Evolutionary conservation across 2,113 vertebrate genomes (phyloP).

Genomic region (Indicator maculatus): DNA sequence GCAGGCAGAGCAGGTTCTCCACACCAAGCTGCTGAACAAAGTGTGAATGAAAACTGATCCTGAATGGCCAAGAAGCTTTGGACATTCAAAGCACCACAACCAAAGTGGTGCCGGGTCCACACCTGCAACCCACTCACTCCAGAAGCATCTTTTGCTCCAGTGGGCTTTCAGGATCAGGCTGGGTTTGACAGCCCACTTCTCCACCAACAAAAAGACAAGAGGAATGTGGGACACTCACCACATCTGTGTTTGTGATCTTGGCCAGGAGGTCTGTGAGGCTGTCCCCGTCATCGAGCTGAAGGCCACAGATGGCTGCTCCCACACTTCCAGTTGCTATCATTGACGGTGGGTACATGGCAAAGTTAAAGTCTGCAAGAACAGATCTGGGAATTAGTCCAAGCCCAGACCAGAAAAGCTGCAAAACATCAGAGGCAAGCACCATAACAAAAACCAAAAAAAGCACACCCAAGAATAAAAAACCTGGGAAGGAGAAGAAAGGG

Average conservation of each 20-base stretch:
- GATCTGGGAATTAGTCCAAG: slow-evolving; percentile 68
- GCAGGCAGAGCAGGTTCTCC: not conserved
- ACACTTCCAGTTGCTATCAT: slow-evolving; percentile 97
- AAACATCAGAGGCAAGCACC: slow-evolving; percentile 66
- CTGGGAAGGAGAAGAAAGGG: slow-evolving; percentile 45
- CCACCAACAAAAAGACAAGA: not conserved
- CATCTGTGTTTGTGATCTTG: slow-evolving; percentile 95
- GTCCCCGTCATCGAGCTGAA: slow-evolving; percentile 86
- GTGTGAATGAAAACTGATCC: not conserved
- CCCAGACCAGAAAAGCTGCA: slow-evolving; percentile 58
- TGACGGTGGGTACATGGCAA: slow-evolving; percentile 94
- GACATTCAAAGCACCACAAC: not conserved
- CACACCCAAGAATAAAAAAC: slow-evolving; percentile 65
- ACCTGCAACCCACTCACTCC: not conserved
- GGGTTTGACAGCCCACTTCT: not conserved
- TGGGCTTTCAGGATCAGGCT: not conserved
- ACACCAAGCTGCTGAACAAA: not conserved
- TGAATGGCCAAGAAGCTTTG: not conserved
- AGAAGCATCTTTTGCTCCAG: fast-evolving
- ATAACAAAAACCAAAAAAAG: slow-evolving; percentile 22
- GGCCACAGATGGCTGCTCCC: slow-evolving; percentile 91
- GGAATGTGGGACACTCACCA: slow-evolving; percentile 83
- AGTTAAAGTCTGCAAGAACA: slow-evolving; percentile 87
- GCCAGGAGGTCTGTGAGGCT: slow-evolving; percentile 90
- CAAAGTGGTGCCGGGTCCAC: not conserved